Evolutionary conservation across 1,140 invertebrate genomes (phyloP).

Genomic region (Neodiprion fabricii): DNA sequence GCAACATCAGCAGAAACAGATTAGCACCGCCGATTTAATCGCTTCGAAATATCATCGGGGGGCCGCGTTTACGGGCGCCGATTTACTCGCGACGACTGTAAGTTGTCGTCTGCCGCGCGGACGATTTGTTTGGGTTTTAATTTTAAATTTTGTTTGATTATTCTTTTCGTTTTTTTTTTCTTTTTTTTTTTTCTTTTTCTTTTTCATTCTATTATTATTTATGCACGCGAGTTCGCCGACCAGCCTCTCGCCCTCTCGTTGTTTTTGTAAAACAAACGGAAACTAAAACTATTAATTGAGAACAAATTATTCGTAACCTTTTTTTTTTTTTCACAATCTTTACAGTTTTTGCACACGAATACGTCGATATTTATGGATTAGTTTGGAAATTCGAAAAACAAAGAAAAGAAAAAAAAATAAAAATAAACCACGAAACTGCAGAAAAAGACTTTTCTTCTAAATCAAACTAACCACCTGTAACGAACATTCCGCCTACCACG

Average conservation of each 20-base stretch:
- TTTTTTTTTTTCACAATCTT: neutral
- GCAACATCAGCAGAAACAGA: constrained; percentile 7
- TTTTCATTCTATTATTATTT: neutral
- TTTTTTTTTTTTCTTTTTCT: no score
- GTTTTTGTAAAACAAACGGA: neutral
- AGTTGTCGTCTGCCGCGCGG: neutral
- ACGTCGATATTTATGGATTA: neutral
- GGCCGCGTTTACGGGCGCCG: constrained; percentile 34
- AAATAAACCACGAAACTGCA: no score
- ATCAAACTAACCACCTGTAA: neutral
- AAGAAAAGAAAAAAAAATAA: no score
- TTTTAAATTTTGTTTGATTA: no score
- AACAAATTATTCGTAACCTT: no score
- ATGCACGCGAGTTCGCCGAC: neutral
- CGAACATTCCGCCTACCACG: neutral
- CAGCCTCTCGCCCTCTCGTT: neutral
- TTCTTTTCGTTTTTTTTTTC: no score
- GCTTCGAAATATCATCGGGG: constrained; percentile 56
- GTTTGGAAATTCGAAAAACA: neutral
- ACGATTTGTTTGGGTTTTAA: no score
- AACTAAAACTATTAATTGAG: no score
- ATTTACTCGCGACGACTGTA: neutral
- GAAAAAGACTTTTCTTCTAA: neutral
- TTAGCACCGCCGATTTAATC: constrained; percentile 55
- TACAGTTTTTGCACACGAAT: neutral